Percentiles rank a stretch among this genome's conserved stretches.
Evolutionary conservation across 2,797 vertebrate species (phyloP).

Genomic region (Sciurus vulgaris): DNA sequence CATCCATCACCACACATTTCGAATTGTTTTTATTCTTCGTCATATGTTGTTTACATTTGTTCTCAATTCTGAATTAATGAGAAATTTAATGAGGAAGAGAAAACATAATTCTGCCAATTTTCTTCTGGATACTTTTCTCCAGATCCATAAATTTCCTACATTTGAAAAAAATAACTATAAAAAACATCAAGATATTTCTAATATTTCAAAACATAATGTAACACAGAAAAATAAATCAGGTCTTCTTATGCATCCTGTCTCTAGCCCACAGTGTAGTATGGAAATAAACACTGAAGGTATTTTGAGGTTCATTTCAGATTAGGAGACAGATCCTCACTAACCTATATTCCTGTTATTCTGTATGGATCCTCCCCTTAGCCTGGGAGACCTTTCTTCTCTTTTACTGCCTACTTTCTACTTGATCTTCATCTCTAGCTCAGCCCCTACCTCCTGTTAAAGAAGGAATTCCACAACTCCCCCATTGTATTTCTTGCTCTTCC

Average conservation of each 20-base stretch:
- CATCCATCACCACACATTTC: slow-evolving; percentile 64
- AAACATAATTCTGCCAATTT: slow-evolving; percentile 80
- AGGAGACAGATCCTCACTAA: not conserved
- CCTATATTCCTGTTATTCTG: not conserved
- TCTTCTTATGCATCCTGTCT: slow-evolving; percentile 39
- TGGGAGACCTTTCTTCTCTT: not conserved
- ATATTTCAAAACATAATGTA: slow-evolving; percentile 75
- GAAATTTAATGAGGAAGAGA: slow-evolving; percentile 78
- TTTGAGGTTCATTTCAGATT: not conserved
- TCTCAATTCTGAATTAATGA: slow-evolving; percentile 80
- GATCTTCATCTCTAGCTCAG: not conserved
- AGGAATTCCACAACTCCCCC: not conserved
- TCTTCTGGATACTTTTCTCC: slow-evolving; percentile 58
- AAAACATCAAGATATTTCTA: slow-evolving; percentile 57
- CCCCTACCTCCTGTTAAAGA: not conserved
- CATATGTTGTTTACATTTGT: slow-evolving; percentile 73
- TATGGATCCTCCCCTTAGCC: not conserved
- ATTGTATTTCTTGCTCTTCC: not conserved
- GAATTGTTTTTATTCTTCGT: slow-evolving; percentile 76
- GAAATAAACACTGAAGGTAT: slow-evolving; percentile 1
- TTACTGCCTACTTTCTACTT: not conserved
- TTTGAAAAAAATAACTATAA: slow-evolving; percentile 50
- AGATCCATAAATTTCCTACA: slow-evolving; percentile 74
- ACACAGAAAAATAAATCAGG: slow-evolving; percentile 60
- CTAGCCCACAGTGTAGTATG: not conserved